Evolutionary conservation across 1,140 invertebrate genomes (phyloP), one percentile per base, ranked within the genome.

Genomic region (Tenebrio molitor): DNA sequence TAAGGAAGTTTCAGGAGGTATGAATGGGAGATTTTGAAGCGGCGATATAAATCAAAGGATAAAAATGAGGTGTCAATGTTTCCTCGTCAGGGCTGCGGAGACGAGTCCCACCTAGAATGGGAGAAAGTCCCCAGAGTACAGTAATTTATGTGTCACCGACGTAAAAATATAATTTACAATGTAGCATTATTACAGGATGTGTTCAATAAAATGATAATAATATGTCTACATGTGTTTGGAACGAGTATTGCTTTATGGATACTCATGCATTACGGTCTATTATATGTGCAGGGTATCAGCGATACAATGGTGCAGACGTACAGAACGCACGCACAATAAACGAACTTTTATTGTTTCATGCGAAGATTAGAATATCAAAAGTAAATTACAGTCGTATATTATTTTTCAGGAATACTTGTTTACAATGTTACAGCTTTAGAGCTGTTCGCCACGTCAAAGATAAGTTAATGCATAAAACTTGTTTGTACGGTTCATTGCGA

Each of bases 201-300:
- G 64, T 66, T 66, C 64, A 66, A 66, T 66, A 66, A 66, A 66
- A 66, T 66, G 33, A 44, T 66, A 66, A 66, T 66, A 46, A 46
- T 39, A 66, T 23, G 21, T 66, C 42, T 66, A 42, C 64, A 66
- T 41, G 64, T 41, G 64, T 66, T 44, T 46, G 21, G 23, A 66
- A 29, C 33, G 39, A 66, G 36, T 19, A 66, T 44, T 66, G 64
- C 42, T 66, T 41, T 66, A 66, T 42, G 64, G 42, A 66, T 66
- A 46, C 64, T 58, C 50, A 58, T 58, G 29, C 50, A 58, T 58
- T 58, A 58, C 50, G 15, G n/a, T 58, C 29, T 58, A 58, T 58
- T 58, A 58, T 58, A 58, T 23, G 50, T 12, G n/a, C 15, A 14
- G 50, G 23, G 23, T 58, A 58, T 29, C 50, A 14, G 1, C n/a